Percentiles rank a stretch among this genome's conserved stretches.
phyloP scores from a whole-genome alignment of 2,888 invertebrate species.

The Chrysomela aeneicollis region DNA sequence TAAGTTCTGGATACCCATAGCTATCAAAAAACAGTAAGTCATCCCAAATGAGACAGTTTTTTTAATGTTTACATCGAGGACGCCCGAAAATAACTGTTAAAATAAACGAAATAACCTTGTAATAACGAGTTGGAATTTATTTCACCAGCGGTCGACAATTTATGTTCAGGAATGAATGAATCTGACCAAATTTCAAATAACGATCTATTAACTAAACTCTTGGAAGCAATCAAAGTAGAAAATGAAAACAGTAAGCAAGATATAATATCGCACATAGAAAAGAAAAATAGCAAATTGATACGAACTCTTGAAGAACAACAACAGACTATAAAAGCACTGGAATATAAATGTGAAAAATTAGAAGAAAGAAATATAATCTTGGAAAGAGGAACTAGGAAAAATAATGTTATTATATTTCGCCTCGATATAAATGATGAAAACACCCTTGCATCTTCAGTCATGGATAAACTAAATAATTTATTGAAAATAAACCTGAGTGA shows the following conservation, averaged over 20 bases:
- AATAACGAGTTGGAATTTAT: constrained; percentile 4
- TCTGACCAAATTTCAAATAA: constrained; percentile 11
- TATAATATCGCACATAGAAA: constrained; percentile 15
- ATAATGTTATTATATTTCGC: constrained; percentile 14
- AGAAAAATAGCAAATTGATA: constrained; percentile 10
- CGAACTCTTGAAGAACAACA: background rate
- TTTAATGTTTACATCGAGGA: constrained; percentile 5
- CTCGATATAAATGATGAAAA: constrained; percentile 7
- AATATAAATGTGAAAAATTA: constrained; percentile 12
- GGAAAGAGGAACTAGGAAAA: constrained; percentile 11
- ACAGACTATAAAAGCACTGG: constrained; percentile 4
- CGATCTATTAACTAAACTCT: constrained; percentile 10
- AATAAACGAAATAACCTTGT: constrained; percentile 11
- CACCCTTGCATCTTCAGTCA: constrained; percentile 7
- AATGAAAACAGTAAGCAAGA: constrained; percentile 3
- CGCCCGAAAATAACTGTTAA: constrained; percentile 1
- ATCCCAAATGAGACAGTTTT: constrained; percentile 1
- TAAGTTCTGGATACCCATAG: constrained; percentile 7
- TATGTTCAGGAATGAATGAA: constrained; percentile 13
- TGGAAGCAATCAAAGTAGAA: background rate
- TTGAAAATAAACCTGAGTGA: constrained; percentile 10
- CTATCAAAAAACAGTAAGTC: constrained; percentile 10
- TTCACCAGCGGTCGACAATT: constrained; percentile 8
- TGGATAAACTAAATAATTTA: constrained; percentile 8
- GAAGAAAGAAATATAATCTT: constrained; percentile 10